phyloP scores from a whole-genome alignment of 2,797 vertebrate genomes.

The Silurus lanzhouensis region DNA sequence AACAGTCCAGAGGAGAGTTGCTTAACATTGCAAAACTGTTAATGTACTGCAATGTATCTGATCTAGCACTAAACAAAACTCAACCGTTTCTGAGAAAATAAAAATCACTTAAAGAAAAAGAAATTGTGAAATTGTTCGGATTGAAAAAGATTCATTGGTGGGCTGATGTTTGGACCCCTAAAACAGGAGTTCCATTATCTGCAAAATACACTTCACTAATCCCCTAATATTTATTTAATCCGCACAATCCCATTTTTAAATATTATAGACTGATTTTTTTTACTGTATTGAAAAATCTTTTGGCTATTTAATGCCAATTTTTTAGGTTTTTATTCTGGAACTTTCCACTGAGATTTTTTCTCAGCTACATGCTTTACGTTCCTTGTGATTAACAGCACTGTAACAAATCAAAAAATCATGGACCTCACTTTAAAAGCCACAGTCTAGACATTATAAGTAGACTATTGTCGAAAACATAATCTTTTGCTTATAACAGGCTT shows the following conservation, averaged over 20 bases:
- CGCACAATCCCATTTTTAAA: background rate
- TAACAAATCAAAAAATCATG: background rate
- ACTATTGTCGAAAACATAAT: background rate
- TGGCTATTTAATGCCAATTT: background rate
- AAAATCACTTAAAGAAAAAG: too few relatives aligned
- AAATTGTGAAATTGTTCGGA: background rate
- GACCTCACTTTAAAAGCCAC: too few relatives aligned
- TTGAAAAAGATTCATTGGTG: background rate
- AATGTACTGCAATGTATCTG: too few relatives aligned
- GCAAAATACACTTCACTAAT: background rate
- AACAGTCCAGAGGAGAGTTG: background rate
- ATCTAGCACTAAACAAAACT: background rate
- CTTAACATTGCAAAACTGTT: constrained; percentile 3
- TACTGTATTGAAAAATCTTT: background rate
- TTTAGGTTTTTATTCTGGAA: background rate
- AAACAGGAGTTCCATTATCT: background rate
- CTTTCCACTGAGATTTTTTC: background rate
- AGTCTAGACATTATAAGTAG: background rate
- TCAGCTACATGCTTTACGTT: background rate
- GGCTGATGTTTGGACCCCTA: background rate
- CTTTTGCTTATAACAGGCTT: background rate
- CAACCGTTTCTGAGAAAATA: too few relatives aligned
- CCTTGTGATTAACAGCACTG: background rate
- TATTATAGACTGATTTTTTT: background rate
- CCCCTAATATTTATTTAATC: background rate